Conservation (phyloP, 1,140 invertebrate species). For the Bombus cullumanus region DNA sequence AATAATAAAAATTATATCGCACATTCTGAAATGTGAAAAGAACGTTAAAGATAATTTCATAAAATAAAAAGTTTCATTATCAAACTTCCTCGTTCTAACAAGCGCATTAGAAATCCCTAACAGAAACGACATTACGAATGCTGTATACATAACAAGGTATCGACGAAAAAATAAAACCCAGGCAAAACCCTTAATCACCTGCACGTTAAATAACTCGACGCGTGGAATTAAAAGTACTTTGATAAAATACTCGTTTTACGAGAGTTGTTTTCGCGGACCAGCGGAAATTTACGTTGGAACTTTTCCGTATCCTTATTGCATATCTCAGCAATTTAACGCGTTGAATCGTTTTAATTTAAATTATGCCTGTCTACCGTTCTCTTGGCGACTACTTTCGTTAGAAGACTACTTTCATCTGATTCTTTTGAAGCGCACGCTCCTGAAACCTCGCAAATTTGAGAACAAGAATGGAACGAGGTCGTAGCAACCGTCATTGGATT, state of each 20-base stretch:
- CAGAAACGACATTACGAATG: neutral
- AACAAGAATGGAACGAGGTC: neutral
- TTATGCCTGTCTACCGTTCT: neutral
- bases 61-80: neutral
- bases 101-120: neutral
- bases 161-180: neutral
- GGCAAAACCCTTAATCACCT: neutral
- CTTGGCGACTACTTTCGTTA: neutral
- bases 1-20: neutral
- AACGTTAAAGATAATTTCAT: neutral
- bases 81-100: neutral
- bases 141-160: neutral
- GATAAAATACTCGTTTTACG: constrained; percentile 28
- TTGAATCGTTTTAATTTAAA: constrained; percentile 40
- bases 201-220: constrained; percentile 13
- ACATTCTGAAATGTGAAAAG: neutral
- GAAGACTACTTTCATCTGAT: neutral
- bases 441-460: neutral
- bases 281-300: constrained; percentile 30
- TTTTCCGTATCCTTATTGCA: constrained; percentile 27
- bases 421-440: neutral
- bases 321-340: constrained; percentile 35
- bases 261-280: constrained; percentile 25
- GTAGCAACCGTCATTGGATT: too few species aligned
- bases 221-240: constrained; percentile 12